Evolutionary conservation across 2,888 invertebrate genomes (phyloP), one percentile per base, ranked within the genome.

Genomic region (Leptinotarsa haldemani): DNA sequence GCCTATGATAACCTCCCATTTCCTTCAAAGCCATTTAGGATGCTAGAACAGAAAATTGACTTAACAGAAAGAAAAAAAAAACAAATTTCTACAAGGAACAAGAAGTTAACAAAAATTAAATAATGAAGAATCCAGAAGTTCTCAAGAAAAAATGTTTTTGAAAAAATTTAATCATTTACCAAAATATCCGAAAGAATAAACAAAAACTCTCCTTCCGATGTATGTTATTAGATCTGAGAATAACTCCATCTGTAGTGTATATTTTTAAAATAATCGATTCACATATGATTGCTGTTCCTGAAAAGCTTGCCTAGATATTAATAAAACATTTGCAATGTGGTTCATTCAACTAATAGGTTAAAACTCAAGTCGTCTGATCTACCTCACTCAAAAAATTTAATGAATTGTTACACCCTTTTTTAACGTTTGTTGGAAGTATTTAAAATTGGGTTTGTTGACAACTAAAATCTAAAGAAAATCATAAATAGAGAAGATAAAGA

Each of bases 401-500:
- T 40, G 40, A 40, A 12, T 40, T 40, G 40, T 40, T 40, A 40
- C 9, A 40, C 40, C 3, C 9, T 40, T 12, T 40, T 30, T 30
- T 7, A 30, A 61, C 7, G 5, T 61, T 30, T 30, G 7, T 30
- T 40, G 18, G 25, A 61, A 25, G 25, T 61, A 40, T 61, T 16
- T 40, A 25, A 68, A 40, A 68, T 20, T 5, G 46, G 46, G 68
- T 48, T 56, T 61, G 25, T 2, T 61, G 61, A 40, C 46, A 56
- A 12, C 20, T 68, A 68, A 68, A 56, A 58, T 46, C 18, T n/a
- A 67, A 68, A 58, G 56, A 68, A 68, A 68, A 52, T 52, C 66
- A 66, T 66, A 66, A 66, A 67, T 67, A 56, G 56, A 56, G 30
- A 40, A 40, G 40, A 40, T 40, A 40, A 12, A 40, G 30, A 40